phyloP scores from a whole-genome alignment of 2,113 vertebrate genomes.

The Holacanthus passer region DNA sequence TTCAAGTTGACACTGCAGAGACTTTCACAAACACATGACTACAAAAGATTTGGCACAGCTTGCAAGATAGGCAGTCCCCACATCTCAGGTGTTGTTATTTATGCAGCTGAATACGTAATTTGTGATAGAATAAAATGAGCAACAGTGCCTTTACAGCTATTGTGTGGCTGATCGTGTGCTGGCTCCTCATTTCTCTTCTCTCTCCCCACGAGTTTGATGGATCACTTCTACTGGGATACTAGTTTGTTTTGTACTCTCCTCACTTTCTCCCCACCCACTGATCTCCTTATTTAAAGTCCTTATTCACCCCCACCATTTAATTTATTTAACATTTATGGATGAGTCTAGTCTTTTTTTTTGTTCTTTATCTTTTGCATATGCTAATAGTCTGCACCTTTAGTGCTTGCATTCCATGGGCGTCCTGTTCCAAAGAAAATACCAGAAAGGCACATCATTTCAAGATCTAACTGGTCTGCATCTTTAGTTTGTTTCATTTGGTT shows the following conservation, averaged over 20 bases:
- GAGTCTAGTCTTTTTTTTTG: background rate
- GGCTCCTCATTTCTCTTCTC: background rate
- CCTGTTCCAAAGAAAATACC: no score
- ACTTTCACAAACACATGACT: background rate
- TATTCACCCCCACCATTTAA: background rate
- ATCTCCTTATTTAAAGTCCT: slow-evolving; percentile 6
- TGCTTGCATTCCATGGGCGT: no score
- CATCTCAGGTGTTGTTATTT: background rate
- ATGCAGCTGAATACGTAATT: slow-evolving; percentile 5
- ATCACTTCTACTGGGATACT: background rate
- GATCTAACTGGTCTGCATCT: no score
- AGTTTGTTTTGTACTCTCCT: slow-evolving; percentile 7
- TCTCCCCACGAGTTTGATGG: background rate
- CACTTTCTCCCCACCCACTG: background rate
- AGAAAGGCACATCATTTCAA: no score
- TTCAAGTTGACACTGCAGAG: background rate
- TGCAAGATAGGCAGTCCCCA: background rate
- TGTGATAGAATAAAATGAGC: slow-evolving; percentile 19
- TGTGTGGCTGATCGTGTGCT: background rate
- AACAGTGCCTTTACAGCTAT: slow-evolving; percentile 7
- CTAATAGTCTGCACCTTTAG: background rate
- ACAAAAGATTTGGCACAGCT: background rate
- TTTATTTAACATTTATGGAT: slow-evolving; percentile 10
- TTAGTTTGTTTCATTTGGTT: background rate
- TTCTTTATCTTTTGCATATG: background rate